Base-by-base conservation (phyloP, 2,797 vertebrate species). In the Phalloptychus januarius region DNA sequence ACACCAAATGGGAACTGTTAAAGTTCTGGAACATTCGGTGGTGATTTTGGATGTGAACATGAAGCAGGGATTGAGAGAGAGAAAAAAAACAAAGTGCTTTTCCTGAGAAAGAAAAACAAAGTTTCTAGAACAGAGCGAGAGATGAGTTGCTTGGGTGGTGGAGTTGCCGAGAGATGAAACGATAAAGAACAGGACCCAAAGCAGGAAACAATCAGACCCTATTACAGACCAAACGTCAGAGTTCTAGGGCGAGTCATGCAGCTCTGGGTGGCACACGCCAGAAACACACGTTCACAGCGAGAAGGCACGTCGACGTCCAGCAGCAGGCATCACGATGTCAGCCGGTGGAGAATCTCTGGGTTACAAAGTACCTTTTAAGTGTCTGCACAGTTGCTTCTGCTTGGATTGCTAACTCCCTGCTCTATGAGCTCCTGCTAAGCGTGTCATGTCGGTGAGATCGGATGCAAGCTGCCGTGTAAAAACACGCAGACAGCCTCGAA, bases 211-310 rank as follows among this genome's bases (percentile, higher is more conserved):
- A 92, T 94, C 89, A 91, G 89, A 74, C 86, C 80, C 85, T 78
- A 93, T 96, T 94, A 95, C 85, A 86, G 89, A 85, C 84, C 87
- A 75, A n/a, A 94, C 91, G 92, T 95, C 94, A 94, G 87, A 90
- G 87, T 72, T 52, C 10, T 75, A 70, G 91, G 88, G 88, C 82
- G 78, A 87, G 87, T 28, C 86, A 70, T 75, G 84, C 31, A 63
- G 74, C 69, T 79, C 52, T 1, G 83, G 79, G 72, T 77, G 87
- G 83, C 89, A 86, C 85, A 86, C 88, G 79, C 88, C 81, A 38
- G 74, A 89, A 81, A 79, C 79, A 87, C 93, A 93, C 91, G 89
- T 91, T 87, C 79, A 80, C 91, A 83, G 67, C 7, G 2, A 76
- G 82, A 56, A 56, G 13, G 44, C 54, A 80, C 74, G 13, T 75